phyloP scores from a whole-genome alignment of 2,888 invertebrate species.

The Ichneumon xanthorius region DNA sequence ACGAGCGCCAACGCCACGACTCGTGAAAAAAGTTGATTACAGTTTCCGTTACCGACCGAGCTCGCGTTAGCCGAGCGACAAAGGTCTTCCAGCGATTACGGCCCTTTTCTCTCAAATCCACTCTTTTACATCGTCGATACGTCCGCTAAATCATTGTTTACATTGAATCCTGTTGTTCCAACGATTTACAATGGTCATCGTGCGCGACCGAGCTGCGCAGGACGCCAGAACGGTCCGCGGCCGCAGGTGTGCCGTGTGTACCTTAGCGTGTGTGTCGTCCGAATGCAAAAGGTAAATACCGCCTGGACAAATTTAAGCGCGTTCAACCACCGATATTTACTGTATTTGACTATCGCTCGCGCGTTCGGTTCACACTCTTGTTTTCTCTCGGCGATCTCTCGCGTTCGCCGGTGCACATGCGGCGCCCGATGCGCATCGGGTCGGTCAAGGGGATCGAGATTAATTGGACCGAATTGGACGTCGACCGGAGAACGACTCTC shows the following conservation, averaged over 20 bases:
- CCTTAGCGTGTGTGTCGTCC: background rate
- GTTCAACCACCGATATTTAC: conserved; percentile 49
- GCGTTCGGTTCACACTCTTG: background rate
- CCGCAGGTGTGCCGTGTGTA: background rate
- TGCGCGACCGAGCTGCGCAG: background rate
- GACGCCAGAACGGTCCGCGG: too few species aligned
- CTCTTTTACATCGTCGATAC: too few species aligned
- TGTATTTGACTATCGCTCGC: conserved; percentile 39
- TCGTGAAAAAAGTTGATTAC: too few species aligned
- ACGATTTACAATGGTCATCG: background rate
- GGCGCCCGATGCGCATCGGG: conserved; percentile 33
- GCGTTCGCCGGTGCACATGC: conserved; percentile 24
- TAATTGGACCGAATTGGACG: conserved; percentile 15
- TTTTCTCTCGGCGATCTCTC: conserved; percentile 13
- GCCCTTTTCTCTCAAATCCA: too few species aligned
- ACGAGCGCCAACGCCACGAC: too few species aligned
- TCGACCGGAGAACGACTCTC: background rate
- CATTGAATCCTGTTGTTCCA: too few species aligned
- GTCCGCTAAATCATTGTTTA: too few species aligned
- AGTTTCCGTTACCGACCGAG: too few species aligned
- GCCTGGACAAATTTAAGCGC: conserved; percentile 48
- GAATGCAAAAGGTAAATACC: conserved; percentile 25
- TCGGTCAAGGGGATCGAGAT: conserved; percentile 45
- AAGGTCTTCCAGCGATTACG: too few species aligned
- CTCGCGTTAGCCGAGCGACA: too few species aligned